Conservation (phyloP, 2,888 invertebrate species). For the Drosophila tripunctata region DNA sequence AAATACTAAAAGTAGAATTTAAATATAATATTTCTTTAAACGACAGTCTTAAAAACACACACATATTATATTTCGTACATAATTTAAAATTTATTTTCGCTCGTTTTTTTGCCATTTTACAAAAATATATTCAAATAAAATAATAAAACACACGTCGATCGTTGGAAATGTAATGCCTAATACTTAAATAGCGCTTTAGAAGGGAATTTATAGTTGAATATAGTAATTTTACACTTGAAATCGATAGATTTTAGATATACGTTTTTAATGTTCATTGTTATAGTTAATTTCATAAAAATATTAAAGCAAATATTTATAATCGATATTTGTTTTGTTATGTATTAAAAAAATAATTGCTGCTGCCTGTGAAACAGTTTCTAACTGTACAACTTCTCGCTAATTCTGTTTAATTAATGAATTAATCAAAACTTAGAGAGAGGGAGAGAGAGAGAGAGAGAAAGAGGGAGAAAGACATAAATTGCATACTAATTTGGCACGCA, state of each 20-base stretch:
- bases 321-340: conserved; percentile 6
- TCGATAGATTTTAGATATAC: conserved; percentile 42
- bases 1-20: no score
- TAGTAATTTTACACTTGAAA: conserved; percentile 24
- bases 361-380: conserved; percentile 60
- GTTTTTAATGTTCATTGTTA: conserved; percentile 7
- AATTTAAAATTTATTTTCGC: conserved; percentile 61
- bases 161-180: conserved; percentile 28
- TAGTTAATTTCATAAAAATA: conserved; percentile 55
- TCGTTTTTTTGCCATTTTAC: conserved; percentile 65
- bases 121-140: conserved; percentile 33
- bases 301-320: conserved; percentile 57
- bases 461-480: conserved; percentile 33
- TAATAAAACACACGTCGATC: conserved; percentile 27
- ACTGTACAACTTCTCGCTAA: conserved; percentile 53
- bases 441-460: neutral
- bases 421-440: conserved; percentile 6
- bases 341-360: conserved; percentile 7
- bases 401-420: conserved; percentile 27
- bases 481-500: conserved; percentile 70
- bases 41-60: neutral
- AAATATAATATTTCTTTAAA: no score
- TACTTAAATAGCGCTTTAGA: conserved; percentile 15
- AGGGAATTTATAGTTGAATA: neutral
- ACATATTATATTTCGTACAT: conserved; percentile 33